Conservation (phyloP, 2,113 vertebrate species). For the Catharus minimus region DNA sequence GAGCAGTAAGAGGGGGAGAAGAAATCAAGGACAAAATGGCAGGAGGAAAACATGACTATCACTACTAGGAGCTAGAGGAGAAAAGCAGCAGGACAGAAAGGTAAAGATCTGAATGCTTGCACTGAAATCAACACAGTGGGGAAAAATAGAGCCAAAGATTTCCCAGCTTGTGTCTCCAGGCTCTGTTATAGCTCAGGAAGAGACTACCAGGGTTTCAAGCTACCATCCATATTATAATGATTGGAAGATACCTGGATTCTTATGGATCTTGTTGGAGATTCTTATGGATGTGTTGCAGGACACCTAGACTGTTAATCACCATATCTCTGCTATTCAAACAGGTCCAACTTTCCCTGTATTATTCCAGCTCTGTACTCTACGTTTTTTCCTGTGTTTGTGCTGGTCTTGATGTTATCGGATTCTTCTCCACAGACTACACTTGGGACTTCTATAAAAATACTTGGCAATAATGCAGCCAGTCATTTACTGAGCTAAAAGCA, state of each 20-base stretch:
- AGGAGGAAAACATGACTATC: not conserved
- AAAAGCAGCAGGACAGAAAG: not conserved
- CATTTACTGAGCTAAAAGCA: slow-evolving; percentile 4
- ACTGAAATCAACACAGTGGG: not conserved
- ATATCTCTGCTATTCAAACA: not conserved
- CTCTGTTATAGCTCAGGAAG: not conserved
- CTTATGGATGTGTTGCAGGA: not conserved
- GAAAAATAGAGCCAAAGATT: not conserved
- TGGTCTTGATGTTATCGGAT: not conserved
- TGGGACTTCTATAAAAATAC: not conserved
- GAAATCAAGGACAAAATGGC: not conserved
- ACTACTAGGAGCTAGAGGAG: not conserved
- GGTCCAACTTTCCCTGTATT: not conserved
- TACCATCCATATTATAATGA: accelerated
- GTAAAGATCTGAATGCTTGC: not conserved
- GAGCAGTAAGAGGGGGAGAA: not conserved
- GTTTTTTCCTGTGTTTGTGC: not conserved
- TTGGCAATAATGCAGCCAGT: not conserved
- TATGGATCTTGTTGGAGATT: not conserved
- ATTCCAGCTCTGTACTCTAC: not conserved
- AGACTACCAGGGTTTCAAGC: not conserved
- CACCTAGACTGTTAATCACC: not conserved
- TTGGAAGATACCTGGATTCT: not conserved
- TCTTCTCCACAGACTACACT: not conserved
- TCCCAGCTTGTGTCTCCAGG: not conserved